Conservation (phyloP, 2,113 vertebrate species). For the Progne subis region DNA sequence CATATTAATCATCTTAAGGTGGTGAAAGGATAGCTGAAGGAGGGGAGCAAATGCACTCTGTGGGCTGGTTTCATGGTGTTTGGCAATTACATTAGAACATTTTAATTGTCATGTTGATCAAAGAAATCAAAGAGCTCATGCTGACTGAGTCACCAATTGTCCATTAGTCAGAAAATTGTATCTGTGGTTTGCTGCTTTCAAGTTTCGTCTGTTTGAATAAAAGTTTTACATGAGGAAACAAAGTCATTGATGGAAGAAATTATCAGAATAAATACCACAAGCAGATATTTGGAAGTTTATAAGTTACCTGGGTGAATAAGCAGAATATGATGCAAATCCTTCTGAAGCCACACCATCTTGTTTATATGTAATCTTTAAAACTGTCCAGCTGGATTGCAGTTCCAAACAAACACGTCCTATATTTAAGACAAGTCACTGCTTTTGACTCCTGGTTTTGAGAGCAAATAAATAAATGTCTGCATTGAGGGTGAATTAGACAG, state of each 20-base stretch:
- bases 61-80: not conserved
- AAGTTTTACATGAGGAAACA: not conserved
- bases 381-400: not conserved
- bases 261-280: not conserved
- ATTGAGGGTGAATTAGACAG: not conserved
- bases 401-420: not conserved
- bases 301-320: not conserved
- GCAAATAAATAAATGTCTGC: not conserved
- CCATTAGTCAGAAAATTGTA: not conserved
- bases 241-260: not conserved
- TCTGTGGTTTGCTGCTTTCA: not conserved
- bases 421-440: not conserved
- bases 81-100: not conserved
- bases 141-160: not conserved
- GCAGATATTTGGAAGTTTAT: not conserved
- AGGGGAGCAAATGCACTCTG: not conserved
- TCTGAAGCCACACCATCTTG: not conserved
- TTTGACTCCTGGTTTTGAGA: constrained; percentile 13
- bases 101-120: not conserved
- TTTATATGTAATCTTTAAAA: not conserved
- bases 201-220: accelerated
- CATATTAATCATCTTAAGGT: not conserved
- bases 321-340: not conserved
- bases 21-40: not conserved
- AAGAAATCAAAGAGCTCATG: not conserved